phyloP scores from a whole-genome alignment of 2,797 vertebrate species.

The Euphonia xanthogaster region DNA sequence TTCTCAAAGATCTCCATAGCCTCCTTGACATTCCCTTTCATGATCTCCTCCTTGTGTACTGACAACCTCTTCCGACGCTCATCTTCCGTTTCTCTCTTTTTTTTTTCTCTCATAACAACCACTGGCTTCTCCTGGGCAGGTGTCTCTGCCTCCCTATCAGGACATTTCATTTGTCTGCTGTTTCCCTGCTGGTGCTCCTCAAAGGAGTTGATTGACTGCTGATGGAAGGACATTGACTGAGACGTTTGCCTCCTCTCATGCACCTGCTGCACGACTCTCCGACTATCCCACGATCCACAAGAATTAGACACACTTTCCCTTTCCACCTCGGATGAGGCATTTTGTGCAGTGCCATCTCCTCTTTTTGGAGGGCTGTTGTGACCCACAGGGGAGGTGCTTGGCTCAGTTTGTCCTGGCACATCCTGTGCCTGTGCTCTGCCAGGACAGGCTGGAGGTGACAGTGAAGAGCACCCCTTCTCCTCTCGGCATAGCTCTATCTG shows the following conservation, averaged over 20 bases:
- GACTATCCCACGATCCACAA: background rate
- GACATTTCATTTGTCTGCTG: background rate
- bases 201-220: background rate
- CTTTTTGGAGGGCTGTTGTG: background rate
- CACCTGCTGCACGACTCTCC: background rate
- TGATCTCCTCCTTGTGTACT: slow-evolving; percentile 89
- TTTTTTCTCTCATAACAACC: slow-evolving; percentile 66
- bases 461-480: background rate
- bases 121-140: background rate
- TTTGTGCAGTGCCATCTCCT: slow-evolving; percentile 10
- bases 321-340: slow-evolving; percentile 38
- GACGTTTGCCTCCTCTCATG: slow-evolving; percentile 21
- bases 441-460: slow-evolving; percentile 30
- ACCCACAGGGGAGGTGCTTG: background rate
- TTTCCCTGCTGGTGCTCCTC: background rate
- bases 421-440: slow-evolving; percentile 63
- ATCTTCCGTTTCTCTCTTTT: slow-evolving; percentile 76
- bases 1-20: slow-evolving; percentile 87
- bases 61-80: slow-evolving; percentile 86
- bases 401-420: slow-evolving; percentile 48
- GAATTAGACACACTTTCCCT: background rate
- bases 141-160: background rate
- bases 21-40: slow-evolving; percentile 83
- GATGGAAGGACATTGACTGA: slow-evolving; percentile 14
- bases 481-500: background rate